phyloP scores from a whole-genome alignment of 2,797 vertebrate species.

The Gymnoscopelus microlampas region DNA sequence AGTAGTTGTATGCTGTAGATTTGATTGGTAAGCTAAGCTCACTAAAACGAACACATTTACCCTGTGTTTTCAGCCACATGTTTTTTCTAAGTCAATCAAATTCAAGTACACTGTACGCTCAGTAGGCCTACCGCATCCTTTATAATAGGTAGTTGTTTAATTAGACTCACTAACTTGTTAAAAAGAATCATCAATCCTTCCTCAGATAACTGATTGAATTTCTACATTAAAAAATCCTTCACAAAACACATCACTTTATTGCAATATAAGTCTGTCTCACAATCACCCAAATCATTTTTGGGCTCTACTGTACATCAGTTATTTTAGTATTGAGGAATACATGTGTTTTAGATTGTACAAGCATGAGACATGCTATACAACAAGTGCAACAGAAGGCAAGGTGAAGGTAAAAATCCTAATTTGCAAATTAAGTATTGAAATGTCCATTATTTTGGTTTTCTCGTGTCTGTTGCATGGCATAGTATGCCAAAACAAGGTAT shows the following conservation, averaged over 20 bases:
- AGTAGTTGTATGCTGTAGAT: constrained; percentile 37
- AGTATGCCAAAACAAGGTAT: constrained; percentile 49
- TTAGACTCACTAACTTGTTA: no score
- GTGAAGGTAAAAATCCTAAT: neutral
- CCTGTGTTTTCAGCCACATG: constrained; percentile 1
- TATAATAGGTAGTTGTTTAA: no score
- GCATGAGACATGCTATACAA: constrained; percentile 27
- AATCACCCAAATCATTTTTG: constrained; percentile 47
- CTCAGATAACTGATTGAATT: constrained; percentile 17
- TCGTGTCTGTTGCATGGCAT: constrained; percentile 53
- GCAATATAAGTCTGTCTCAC: constrained; percentile 35
- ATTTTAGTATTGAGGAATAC: constrained; percentile 21
- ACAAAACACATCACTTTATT: constrained; percentile 47
- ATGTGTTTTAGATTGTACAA: constrained; percentile 25
- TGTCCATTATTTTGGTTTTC: constrained; percentile 34
- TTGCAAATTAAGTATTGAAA: constrained; percentile 26
- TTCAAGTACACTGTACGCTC: neutral
- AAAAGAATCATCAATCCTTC: no score
- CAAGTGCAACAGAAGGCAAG: neutral
- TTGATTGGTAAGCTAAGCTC: constrained; percentile 14
- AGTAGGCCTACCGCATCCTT: no score
- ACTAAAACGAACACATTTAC: neutral
- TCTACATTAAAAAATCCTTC: constrained; percentile 23
- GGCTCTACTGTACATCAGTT: constrained; percentile 38
- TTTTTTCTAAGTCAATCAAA: constrained; percentile 14